Evolutionary conservation across 2,113 vertebrate species (phyloP).

Genomic region (Euleptes europaea): DNA sequence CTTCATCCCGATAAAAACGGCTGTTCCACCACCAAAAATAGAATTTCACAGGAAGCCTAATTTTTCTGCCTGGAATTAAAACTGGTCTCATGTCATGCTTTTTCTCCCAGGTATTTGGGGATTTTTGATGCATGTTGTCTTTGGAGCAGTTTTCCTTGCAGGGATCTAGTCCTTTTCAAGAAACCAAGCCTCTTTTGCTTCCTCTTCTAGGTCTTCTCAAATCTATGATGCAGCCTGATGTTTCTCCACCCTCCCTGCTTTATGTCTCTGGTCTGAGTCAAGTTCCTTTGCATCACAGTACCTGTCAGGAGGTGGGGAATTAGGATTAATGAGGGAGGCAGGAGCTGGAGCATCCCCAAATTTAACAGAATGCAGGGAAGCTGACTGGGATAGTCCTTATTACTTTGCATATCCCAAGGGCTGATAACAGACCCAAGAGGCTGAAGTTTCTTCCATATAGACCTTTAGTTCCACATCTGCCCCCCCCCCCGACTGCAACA

Average conservation of each 20-base stretch:
- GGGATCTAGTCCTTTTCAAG: not conserved
- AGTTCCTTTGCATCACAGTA: not conserved
- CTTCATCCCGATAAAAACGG: not conserved
- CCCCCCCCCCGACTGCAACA: no score
- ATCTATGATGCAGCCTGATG: no score
- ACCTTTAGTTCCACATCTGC: no score
- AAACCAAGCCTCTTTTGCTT: not conserved
- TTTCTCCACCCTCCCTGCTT: not conserved
- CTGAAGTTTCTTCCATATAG: no score
- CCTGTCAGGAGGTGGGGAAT: not conserved
- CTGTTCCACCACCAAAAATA: not conserved
- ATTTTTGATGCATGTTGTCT: not conserved
- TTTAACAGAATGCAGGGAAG: not conserved
- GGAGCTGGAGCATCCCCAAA: not conserved
- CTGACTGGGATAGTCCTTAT: not conserved
- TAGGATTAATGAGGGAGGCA: constrained; percentile 6
- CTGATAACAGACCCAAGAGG: no score
- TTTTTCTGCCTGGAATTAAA: not conserved
- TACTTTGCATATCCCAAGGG: no score
- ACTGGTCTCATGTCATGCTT: not conserved
- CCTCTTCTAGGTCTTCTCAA: not conserved
- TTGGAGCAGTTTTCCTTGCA: not conserved
- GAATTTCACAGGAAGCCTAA: not conserved
- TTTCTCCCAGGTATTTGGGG: not conserved
- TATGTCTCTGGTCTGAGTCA: not conserved